phyloP scores from a whole-genome alignment of 2,888 invertebrate genomes.

The Sminthurides aquaticus region DNA sequence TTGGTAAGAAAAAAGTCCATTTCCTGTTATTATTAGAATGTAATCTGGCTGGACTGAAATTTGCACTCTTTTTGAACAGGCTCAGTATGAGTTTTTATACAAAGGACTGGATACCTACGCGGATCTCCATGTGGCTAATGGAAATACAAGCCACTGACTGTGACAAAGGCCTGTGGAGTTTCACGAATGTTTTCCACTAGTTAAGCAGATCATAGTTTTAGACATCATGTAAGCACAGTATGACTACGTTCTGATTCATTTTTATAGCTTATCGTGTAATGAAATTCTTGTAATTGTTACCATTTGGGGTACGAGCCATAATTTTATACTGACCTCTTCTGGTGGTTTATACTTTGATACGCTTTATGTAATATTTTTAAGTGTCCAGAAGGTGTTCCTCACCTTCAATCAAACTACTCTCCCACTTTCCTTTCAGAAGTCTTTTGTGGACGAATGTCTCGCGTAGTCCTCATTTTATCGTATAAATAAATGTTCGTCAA shows the following conservation, averaged over 20 bases:
- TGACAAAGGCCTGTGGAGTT: slow-evolving; percentile 20
- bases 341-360: slow-evolving; percentile 33
- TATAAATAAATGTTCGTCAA: no score
- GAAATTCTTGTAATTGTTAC: slow-evolving; percentile 17
- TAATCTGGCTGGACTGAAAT: no score
- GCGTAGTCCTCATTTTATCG: no score
- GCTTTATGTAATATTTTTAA: slow-evolving; percentile 20
- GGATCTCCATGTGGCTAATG: slow-evolving; percentile 59
- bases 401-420: no score
- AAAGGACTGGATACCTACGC: slow-evolving; percentile 84
- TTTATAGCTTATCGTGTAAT: slow-evolving; percentile 16
- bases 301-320: slow-evolving; percentile 22
- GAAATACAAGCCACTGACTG: slow-evolving; percentile 39
- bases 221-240: slow-evolving; percentile 10
- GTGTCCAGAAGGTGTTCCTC: not conserved
- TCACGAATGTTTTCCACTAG: slow-evolving; percentile 26
- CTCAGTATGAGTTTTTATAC: slow-evolving; percentile 87
- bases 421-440: no score
- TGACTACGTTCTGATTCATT: slow-evolving; percentile 24
- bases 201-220: no score
- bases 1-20: no score
- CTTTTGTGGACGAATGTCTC: no score
- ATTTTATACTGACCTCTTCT: slow-evolving; percentile 28
- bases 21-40: no score
- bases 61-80: no score